These are phyloP conservation scores for Drosophila maculinotata DNA, from an alignment of 2,888 invertebrate species.

Conservation along the genomic window DNA sequence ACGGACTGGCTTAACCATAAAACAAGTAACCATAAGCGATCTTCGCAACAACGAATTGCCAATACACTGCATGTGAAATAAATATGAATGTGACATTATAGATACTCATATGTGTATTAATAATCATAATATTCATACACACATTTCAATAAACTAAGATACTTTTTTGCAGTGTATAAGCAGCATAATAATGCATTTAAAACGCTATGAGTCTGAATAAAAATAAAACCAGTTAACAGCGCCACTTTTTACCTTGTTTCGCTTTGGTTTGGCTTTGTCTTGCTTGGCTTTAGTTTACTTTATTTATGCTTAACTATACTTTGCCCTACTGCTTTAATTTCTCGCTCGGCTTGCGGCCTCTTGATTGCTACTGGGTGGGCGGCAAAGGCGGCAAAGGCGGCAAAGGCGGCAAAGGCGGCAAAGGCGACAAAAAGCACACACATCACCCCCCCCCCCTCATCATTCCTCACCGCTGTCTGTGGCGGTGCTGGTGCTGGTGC, in stretches of 20 bases:
- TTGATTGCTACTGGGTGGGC: slow-evolving; percentile 55
- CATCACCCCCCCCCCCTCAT: neutral
- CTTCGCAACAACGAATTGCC: slow-evolving; percentile 7
- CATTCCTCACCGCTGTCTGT: neutral
- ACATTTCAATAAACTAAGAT: no score
- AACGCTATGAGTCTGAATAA: slow-evolving; percentile 22
- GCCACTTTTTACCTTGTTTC: slow-evolving; percentile 16
- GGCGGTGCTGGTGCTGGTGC: neutral
- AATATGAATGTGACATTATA: no score
- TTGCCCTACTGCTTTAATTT: slow-evolving; percentile 54
- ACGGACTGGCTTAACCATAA: slow-evolving; percentile 33
- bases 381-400: no score
- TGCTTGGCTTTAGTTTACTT: slow-evolving; percentile 8
- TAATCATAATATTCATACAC: no score
- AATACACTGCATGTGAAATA: neutral
- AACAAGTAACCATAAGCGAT: slow-evolving; percentile 11
- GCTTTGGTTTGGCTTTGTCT: slow-evolving; percentile 2
- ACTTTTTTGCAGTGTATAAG: slow-evolving; percentile 7
- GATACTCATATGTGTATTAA: no score
- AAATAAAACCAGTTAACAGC: slow-evolving; percentile 49
- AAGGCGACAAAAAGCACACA: no score
- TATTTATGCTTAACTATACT: neutral
- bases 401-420: no score
- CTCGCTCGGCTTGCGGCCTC: slow-evolving; percentile 41
- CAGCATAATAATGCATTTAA: slow-evolving; percentile 27